phyloP scores from a whole-genome alignment of 2,797 vertebrate species.

The Syndactyla subalaris region DNA sequence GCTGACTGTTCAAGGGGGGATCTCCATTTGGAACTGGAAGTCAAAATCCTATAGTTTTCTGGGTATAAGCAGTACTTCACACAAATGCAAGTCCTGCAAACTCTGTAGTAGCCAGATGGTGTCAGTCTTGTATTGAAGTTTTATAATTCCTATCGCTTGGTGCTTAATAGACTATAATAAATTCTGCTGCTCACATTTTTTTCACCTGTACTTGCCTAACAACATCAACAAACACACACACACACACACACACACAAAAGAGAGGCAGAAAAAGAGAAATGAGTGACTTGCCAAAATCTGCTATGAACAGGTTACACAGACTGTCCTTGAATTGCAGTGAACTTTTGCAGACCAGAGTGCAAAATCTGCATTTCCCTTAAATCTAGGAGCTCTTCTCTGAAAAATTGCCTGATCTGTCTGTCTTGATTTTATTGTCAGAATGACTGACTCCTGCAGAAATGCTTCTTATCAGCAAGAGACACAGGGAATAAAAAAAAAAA shows the following conservation, averaged over 20 bases:
- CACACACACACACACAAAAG: neutral
- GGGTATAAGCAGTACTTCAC: neutral
- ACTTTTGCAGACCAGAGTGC: constrained; percentile 4
- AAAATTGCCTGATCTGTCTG: neutral
- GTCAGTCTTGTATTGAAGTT: constrained; percentile 55
- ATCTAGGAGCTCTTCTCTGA: neutral
- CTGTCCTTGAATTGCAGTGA: neutral
- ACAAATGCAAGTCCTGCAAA: neutral
- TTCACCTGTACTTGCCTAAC: neutral
- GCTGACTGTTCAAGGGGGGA: neutral
- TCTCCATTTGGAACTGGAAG: neutral
- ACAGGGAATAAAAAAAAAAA: neutral
- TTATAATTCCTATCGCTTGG: neutral
- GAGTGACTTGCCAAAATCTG: neutral
- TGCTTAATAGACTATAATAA: neutral
- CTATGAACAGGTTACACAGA: neutral
- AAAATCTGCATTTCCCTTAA: constrained; percentile 21
- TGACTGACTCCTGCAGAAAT: neutral
- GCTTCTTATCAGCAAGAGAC: neutral
- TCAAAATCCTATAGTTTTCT: neutral
- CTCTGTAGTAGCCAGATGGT: constrained; percentile 31
- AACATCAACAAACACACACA: neutral
- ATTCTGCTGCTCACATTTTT: neutral
- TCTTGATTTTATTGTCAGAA: neutral
- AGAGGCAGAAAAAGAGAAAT: too few species aligned